Conservation (phyloP, 2,888 invertebrate species). For the Petrolisthes manimaculis region DNA sequence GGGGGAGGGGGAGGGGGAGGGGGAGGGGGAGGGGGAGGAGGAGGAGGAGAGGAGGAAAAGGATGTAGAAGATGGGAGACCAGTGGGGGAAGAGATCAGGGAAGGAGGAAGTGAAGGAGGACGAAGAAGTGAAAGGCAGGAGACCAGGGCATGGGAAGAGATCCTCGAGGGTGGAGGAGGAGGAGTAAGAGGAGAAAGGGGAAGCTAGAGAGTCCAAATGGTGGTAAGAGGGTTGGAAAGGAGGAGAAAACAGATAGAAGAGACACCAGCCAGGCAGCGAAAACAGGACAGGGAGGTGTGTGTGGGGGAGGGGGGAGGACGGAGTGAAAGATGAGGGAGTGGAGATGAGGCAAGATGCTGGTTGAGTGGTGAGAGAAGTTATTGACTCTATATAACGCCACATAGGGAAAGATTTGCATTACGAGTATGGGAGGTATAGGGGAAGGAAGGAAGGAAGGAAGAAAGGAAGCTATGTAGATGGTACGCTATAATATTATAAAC, state of each 20-base stretch:
- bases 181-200: no score
- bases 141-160: no score
- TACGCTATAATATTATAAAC: no score
- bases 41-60: background rate
- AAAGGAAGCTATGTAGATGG: background rate
- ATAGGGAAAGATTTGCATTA: no score
- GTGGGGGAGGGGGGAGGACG: background rate
- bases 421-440: no score
- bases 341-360: background rate
- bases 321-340: background rate
- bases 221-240: background rate
- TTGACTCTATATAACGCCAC: no score
- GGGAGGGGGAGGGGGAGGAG: background rate
- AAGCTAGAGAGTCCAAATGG: background rate
- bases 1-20: background rate
- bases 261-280: background rate
- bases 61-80: background rate
- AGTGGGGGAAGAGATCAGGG: background rate
- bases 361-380: background rate
- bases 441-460: background rate
- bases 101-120: constrained; percentile 9
- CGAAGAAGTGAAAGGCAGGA: background rate
- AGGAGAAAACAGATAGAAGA: background rate
- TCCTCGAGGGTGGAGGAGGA: no score
- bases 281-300: background rate